A percentile compares a stretch with the other conserved stretches of the same genome.
phyloP scores from a whole-genome alignment of 2,113 vertebrate genomes.

The Galbula dea region DNA sequence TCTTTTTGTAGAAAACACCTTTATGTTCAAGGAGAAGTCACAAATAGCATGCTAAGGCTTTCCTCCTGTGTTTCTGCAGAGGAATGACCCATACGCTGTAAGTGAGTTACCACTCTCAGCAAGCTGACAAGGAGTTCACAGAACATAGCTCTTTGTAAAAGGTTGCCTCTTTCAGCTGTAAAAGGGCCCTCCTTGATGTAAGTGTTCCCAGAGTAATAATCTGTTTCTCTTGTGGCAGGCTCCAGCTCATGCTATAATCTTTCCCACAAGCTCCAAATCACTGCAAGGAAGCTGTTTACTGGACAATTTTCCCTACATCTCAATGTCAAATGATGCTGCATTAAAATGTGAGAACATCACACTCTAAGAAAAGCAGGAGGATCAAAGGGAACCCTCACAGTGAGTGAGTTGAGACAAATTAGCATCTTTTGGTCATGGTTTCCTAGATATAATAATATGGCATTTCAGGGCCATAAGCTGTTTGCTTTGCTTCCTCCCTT shows the following conservation, averaged over 20 bases:
- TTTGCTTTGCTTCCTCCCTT: conserved; percentile 14
- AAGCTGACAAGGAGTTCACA: conserved; percentile 24
- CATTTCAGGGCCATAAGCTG: conserved; percentile 19
- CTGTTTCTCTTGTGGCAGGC: conserved; percentile 13
- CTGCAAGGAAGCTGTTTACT: conserved; percentile 16
- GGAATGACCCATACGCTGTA: not conserved
- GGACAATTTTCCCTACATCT: conserved; percentile 9
- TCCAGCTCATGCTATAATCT: not conserved
- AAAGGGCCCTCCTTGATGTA: conserved; percentile 26
- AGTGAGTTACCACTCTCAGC: conserved; percentile 54
- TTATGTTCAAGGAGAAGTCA: not conserved
- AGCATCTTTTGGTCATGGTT: conserved; percentile 61
- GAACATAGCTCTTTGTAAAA: conserved; percentile 20
- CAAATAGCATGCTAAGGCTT: not conserved
- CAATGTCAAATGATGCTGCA: not conserved
- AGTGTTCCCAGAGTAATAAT: conserved; percentile 20
- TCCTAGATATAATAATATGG: conserved; percentile 46
- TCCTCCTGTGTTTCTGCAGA: not conserved
- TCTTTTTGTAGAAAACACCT: conserved; percentile 14
- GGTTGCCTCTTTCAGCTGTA: conserved; percentile 13
- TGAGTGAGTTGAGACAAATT: conserved; percentile 5
- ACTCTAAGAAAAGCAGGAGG: conserved; percentile 1
- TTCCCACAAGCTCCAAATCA: conserved; percentile 34
- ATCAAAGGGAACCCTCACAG: conserved; percentile 24
- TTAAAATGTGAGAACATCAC: conserved; percentile 15